Conservation (phyloP, 2,113 vertebrate species). For the Mugil cephalus region DNA sequence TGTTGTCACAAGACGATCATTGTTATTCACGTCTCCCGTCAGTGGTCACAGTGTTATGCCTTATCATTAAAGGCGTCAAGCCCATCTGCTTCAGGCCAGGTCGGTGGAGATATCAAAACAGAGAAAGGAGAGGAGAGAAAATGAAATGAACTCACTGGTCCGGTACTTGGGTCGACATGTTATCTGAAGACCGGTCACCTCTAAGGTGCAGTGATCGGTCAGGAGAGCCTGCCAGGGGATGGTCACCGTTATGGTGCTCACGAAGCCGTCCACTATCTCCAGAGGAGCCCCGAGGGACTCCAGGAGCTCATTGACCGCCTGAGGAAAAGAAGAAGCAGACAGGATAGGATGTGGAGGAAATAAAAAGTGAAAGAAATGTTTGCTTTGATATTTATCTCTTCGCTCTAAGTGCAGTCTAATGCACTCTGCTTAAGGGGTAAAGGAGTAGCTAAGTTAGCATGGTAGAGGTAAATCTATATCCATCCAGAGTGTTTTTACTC, state of each 20-base stretch:
- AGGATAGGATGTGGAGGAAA: neutral
- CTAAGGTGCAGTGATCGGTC: conserved; percentile 92
- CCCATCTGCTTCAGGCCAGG: too few relatives aligned
- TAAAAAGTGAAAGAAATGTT: conserved; percentile 11
- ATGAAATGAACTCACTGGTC: conserved; percentile 82
- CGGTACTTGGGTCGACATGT: conserved; percentile 90
- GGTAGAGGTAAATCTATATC: neutral
- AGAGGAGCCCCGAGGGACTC: conserved; percentile 89
- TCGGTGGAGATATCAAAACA: too few relatives aligned
- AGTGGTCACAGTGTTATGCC: too few relatives aligned
- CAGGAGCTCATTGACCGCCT: conserved; percentile 92
- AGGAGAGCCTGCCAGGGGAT: conserved; percentile 94
- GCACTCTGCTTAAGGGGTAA: too few relatives aligned
- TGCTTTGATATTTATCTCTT: neutral
- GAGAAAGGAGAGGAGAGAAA: too few relatives aligned
- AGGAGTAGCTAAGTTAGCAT: neutral
- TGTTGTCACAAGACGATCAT: too few relatives aligned
- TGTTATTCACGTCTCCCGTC: too few relatives aligned
- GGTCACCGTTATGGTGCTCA: conserved; percentile 88
- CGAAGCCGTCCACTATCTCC: conserved; percentile 92
- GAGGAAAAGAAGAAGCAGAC: conserved; percentile 11
- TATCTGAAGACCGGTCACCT: conserved; percentile 91
- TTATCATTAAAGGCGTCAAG: too few relatives aligned
- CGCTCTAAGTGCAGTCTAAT: neutral
- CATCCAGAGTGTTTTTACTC: neutral